phyloP scores from a whole-genome alignment of 2,797 vertebrate genomes.

The Crax fasciolata region DNA sequence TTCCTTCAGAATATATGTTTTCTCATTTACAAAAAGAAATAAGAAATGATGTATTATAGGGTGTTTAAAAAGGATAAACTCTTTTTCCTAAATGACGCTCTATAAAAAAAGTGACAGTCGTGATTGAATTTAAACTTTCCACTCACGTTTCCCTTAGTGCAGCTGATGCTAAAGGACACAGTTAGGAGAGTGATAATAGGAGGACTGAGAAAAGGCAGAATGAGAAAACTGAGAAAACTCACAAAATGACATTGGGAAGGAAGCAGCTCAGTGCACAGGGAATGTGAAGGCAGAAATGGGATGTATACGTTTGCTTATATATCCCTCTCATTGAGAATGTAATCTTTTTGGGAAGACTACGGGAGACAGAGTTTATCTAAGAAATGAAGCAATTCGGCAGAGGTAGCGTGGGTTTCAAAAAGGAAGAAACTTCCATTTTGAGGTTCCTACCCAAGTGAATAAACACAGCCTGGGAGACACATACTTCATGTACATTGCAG shows the following conservation, averaged over 20 bases:
- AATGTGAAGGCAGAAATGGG: neutral
- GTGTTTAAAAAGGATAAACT: neutral
- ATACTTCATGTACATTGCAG: neutral
- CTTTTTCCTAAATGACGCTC: neutral
- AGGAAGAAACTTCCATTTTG: neutral
- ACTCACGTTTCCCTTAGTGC: neutral
- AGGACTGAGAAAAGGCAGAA: neutral
- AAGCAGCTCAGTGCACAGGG: neutral
- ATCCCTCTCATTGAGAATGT: neutral
- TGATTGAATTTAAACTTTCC: neutral
- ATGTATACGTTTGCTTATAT: neutral
- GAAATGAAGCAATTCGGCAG: neutral
- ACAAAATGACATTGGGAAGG: neutral
- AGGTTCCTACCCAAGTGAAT: neutral
- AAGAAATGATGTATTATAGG: neutral
- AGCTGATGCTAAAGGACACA: neutral
- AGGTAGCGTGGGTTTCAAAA: neutral
- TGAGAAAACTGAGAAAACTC: neutral
- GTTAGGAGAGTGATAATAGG: neutral
- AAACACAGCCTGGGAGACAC: neutral
- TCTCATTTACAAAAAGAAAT: neutral
- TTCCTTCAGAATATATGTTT: neutral
- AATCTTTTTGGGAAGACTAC: neutral
- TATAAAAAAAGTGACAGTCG: neutral
- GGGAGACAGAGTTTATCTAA: neutral